Base-by-base conservation (phyloP, 2,888 invertebrate genomes). In the Epiblema foenella region DNA sequence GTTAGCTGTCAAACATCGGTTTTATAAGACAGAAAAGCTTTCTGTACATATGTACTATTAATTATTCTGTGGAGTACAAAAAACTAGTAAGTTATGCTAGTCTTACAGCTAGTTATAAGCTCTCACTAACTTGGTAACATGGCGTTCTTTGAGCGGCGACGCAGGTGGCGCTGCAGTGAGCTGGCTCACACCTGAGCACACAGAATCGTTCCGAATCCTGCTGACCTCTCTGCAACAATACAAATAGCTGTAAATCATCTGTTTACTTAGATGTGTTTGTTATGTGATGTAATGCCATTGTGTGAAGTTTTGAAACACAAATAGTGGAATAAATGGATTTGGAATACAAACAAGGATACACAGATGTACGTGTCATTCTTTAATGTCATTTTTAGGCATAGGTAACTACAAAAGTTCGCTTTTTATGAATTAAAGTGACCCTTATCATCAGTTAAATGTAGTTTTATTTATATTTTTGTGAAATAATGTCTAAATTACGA, bases 161-260 rank as follows among this genome's bases (percentile, higher is more conserved):
- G 83, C 76, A 0, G 81, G 74, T 4, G 80, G 75, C 1, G 81
- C 81, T 0, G 75, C 73, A 0, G 82, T 78, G 0, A 80, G 74
- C 69, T 88, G 90, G 75, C 92, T 93, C 18, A 90, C 85, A 68
- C 83, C 83, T 2, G 94, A 94, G 73, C 92, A 91, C 33, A 93
- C 77, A 0, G 94, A 94, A 77, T 94, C 94, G 75, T 94, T 94
- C 73, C 94, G 87, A 0, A 88, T 83, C 2, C 94, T 85, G 64
- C 76, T 85, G 15, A 86, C 78, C 57, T 92, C 91, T 68, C 93
- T 93, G 85, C 49, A 87, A 86, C 33, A 77, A 73, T 69, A 42
- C 24, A 70, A 29, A 42, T 18, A 37, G 24, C 17, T 52, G 42
- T 39, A 51, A 69, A 58, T 24, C 17, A 54, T 33, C 29, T n/a